Percentiles rank a stretch among this genome's conserved stretches.
Conservation (phyloP, 1,140 invertebrate genomes). For the Halesus radiatus region DNA sequence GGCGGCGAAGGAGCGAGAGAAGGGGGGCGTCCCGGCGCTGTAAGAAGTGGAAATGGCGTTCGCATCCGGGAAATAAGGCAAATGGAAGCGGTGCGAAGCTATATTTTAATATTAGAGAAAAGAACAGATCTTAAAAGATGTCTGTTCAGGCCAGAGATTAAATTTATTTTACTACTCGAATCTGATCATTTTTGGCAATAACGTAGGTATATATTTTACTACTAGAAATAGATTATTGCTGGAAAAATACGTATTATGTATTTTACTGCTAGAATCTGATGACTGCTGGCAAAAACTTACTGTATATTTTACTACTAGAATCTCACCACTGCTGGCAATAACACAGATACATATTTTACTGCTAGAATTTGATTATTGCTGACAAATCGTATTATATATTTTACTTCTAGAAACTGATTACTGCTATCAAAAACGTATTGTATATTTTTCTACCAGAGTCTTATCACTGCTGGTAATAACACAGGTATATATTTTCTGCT, state of each 20-base stretch:
- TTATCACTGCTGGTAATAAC: too few relatives aligned
- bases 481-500: background rate
- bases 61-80: constrained; percentile 25
- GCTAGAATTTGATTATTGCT: too few relatives aligned
- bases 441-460: background rate
- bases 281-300: background rate
- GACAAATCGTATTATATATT: too few relatives aligned
- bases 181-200: too few relatives aligned
- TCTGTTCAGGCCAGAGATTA: background rate
- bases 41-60: constrained; percentile 43
- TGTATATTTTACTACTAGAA: too few relatives aligned
- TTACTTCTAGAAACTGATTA: background rate
- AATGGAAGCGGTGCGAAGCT: constrained; percentile 10
- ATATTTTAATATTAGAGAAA: background rate
- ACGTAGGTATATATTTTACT: too few relatives aligned
- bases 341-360: too few relatives aligned
- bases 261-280: background rate
- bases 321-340: too few relatives aligned
- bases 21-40: constrained; percentile 6
- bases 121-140: background rate
- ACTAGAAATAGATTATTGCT: background rate
- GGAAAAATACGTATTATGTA: too few relatives aligned
- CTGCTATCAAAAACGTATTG: background rate
- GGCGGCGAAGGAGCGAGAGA: constrained; percentile 17
- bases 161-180: too few relatives aligned